These are phyloP conservation scores for Globia sparganii DNA, from an alignment of 2,888 invertebrate species.

Conservation along the genomic window DNA sequence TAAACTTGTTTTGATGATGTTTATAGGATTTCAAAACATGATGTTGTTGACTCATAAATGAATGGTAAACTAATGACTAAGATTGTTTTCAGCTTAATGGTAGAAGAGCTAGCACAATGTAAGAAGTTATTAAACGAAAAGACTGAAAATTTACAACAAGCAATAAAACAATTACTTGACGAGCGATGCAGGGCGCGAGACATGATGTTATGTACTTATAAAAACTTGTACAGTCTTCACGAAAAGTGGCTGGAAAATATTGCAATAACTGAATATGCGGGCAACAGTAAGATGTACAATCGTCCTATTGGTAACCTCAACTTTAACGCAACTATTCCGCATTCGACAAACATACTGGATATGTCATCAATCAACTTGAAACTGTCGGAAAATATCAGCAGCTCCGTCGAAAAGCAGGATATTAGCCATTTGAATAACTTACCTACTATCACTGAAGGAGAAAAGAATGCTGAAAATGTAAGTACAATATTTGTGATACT, in stretches of 20 bases:
- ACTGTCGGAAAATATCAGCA: slow-evolving; percentile 91
- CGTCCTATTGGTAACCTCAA: slow-evolving; percentile 88
- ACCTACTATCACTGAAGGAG: slow-evolving; percentile 88
- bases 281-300: slow-evolving; percentile 80
- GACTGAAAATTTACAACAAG: slow-evolving; percentile 92
- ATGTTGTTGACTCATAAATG: slow-evolving; percentile 13
- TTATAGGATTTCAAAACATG: slow-evolving; percentile 12
- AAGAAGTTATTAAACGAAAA: slow-evolving; percentile 94
- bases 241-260: slow-evolving; percentile 87
- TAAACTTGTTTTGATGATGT: slow-evolving; percentile 7
- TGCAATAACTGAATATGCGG: slow-evolving; percentile 84
- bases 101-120: slow-evolving; percentile 97
- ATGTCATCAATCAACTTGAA: slow-evolving; percentile 91
- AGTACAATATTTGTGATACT: slow-evolving; percentile 63
- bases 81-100: slow-evolving; percentile 93
- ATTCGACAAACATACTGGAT: slow-evolving; percentile 92
- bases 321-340: slow-evolving; percentile 84
- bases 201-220: slow-evolving; percentile 91
- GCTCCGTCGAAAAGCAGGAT: slow-evolving; percentile 85
- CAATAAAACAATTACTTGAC: slow-evolving; percentile 92
- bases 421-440: slow-evolving; percentile 82
- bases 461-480: slow-evolving; percentile 91
- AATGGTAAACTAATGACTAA: slow-evolving; percentile 19
- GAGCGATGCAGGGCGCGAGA: slow-evolving; percentile 92
- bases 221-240: slow-evolving; percentile 89